Evolutionary conservation across 2,113 vertebrate genomes (phyloP).

Genomic region (Tragelaphus strepsiceros): DNA sequence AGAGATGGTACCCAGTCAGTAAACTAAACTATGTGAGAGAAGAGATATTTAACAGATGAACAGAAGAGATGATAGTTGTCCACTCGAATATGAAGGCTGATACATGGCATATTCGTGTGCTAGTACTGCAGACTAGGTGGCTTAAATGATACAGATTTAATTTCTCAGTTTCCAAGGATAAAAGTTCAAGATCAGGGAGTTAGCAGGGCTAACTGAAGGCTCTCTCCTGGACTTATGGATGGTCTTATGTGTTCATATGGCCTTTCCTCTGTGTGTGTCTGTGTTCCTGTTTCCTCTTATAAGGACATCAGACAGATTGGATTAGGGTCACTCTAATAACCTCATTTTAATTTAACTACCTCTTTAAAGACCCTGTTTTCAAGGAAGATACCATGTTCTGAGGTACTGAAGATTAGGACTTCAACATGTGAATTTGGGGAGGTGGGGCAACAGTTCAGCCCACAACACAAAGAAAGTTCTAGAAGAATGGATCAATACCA

Average conservation of each 20-base stretch:
- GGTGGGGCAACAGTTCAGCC: accelerated
- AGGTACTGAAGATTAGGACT: neutral
- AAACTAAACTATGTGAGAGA: neutral
- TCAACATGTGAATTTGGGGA: neutral
- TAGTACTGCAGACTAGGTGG: neutral
- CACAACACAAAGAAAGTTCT: neutral
- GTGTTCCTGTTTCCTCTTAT: neutral
- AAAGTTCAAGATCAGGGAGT: neutral
- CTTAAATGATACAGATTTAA: neutral
- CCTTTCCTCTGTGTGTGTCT: neutral
- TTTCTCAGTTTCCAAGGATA: neutral
- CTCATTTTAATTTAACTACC: neutral
- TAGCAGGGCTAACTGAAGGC: neutral
- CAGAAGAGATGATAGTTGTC: neutral
- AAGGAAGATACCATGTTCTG: neutral
- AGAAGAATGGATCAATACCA: neutral
- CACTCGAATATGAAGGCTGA: neutral
- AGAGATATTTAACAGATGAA: neutral
- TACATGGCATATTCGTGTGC: neutral
- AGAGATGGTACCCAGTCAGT: neutral
- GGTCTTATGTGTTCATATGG: neutral
- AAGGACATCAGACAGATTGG: neutral
- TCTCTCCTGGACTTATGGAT: neutral
- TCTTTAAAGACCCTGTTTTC: neutral
- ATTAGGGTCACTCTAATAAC: neutral